These are phyloP conservation scores for Brachionus sp. DNA, from an alignment of 1,140 invertebrate species.

Conservation along the genomic window DNA sequence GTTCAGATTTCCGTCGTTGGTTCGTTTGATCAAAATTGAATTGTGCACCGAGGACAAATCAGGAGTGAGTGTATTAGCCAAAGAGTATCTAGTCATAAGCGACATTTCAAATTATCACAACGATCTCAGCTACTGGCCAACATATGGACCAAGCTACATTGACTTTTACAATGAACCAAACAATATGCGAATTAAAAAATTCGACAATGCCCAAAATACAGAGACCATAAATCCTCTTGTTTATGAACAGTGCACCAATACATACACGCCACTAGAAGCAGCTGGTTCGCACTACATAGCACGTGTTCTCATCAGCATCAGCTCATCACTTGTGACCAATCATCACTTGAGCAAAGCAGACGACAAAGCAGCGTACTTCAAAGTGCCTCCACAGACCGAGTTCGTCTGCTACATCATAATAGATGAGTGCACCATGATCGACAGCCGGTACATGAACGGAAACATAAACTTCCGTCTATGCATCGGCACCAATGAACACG, in stretches of 20 bases:
- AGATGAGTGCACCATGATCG: conserved; percentile 16
- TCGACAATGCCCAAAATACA: neutral
- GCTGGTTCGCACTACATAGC: neutral
- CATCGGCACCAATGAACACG: neutral
- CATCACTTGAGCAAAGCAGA: too few species aligned
- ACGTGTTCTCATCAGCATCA: neutral
- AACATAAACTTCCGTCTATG: neutral
- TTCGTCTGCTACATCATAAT: conserved; percentile 10
- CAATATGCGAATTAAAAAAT: conserved; percentile 1
- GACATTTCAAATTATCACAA: conserved; percentile 28
- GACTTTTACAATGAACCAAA: conserved; percentile 35
- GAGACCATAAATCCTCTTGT: neutral
- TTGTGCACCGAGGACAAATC: neutral
- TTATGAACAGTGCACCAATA: neutral
- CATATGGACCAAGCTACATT: conserved; percentile 22
- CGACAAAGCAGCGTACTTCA: neutral
- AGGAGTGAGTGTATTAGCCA: neutral
- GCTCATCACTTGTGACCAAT: neutral
- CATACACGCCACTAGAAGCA: neutral
- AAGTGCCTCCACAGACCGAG: neutral
- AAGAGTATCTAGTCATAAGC: conserved; percentile 14
- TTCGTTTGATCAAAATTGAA: conserved; percentile 41
- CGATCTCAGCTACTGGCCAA: neutral
- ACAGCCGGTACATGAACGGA: neutral
- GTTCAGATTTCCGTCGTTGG: neutral